phyloP scores from a whole-genome alignment of 2,888 invertebrate species.

The Agrotis exclamationis region DNA sequence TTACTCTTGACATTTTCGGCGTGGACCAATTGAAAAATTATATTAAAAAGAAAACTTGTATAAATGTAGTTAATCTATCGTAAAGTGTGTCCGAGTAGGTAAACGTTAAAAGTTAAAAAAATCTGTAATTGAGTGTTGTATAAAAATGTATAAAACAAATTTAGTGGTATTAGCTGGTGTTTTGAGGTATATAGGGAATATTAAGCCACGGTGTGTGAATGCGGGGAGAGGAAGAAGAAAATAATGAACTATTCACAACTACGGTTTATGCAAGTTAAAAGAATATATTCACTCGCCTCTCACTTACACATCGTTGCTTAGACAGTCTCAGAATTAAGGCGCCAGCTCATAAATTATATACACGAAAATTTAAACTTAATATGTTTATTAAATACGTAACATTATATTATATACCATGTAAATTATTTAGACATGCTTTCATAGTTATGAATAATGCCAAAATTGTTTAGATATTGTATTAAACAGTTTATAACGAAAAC shows the following conservation, averaged over 20 bases:
- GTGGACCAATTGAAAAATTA: slow-evolving; percentile 70
- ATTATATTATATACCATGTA: slow-evolving; percentile 52
- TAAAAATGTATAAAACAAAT: slow-evolving; percentile 65
- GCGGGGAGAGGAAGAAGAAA: neutral
- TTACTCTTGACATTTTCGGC: slow-evolving; percentile 65
- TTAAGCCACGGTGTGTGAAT: neutral
- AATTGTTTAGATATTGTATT: slow-evolving; percentile 59
- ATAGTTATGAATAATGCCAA: slow-evolving; percentile 63
- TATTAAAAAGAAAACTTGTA: slow-evolving; percentile 48
- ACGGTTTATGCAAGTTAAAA: neutral
- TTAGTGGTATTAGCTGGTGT: slow-evolving; percentile 43
- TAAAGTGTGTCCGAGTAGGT: slow-evolving; percentile 57
- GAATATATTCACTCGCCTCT: neutral
- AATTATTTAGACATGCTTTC: slow-evolving; percentile 65
- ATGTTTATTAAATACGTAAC: slow-evolving; percentile 64
- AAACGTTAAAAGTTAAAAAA: slow-evolving; percentile 41
- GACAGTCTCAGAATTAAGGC: slow-evolving; percentile 26
- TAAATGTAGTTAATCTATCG: slow-evolving; percentile 55
- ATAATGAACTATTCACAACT: neutral
- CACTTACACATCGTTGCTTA: neutral
- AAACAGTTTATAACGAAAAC: slow-evolving; percentile 44
- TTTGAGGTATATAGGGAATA: slow-evolving; percentile 21
- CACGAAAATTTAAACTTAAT: slow-evolving; percentile 49
- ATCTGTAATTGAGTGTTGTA: slow-evolving; percentile 56
- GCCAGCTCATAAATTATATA: slow-evolving; percentile 55